Conservation (phyloP, 2,888 invertebrate genomes). For the Onthophagus sagittarius region DNA sequence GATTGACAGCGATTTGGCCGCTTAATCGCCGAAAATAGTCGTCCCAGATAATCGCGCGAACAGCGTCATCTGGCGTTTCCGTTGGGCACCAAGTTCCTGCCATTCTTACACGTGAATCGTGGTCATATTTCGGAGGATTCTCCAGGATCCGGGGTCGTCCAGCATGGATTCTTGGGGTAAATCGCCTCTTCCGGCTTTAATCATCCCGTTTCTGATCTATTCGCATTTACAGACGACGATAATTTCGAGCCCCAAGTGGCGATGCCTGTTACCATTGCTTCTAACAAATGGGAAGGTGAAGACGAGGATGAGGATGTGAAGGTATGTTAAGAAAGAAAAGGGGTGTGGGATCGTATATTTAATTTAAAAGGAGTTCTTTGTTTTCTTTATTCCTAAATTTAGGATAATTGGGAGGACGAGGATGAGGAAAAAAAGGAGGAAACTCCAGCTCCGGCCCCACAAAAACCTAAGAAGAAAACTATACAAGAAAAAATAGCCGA, state of each 20-base stretch:
- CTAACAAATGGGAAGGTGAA: slow-evolving; percentile 84
- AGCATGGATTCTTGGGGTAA: slow-evolving; percentile 49
- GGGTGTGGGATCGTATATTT: no score
- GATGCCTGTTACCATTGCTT: slow-evolving; percentile 50
- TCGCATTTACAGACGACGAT: slow-evolving; percentile 59
- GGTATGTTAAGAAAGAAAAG: slow-evolving; percentile 50
- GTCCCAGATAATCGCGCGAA: slow-evolving; percentile 17
- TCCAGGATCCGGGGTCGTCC: slow-evolving; percentile 30
- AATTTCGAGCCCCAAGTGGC: slow-evolving; percentile 64
- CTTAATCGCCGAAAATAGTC: slow-evolving; percentile 1
- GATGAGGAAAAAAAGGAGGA: slow-evolving; percentile 78
- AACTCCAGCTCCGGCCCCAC: slow-evolving; percentile 48
- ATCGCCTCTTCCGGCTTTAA: slow-evolving; percentile 18
- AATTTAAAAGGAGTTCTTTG: no score
- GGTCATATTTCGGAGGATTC: slow-evolving; percentile 31
- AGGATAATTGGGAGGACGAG: slow-evolving; percentile 96
- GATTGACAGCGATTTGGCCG: slow-evolving; percentile 20
- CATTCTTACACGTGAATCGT: slow-evolving; percentile 41
- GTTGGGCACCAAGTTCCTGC: slow-evolving; percentile 25
- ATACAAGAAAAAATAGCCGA: slow-evolving; percentile 80
- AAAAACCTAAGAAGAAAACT: slow-evolving; percentile 65
- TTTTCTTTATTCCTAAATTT: slow-evolving; percentile 30
- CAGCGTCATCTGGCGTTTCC: slow-evolving; percentile 35
- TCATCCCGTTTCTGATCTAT: background rate
- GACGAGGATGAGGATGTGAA: slow-evolving; percentile 84